These are phyloP conservation scores for Dioctria linearis DNA, from an alignment of 2,888 invertebrate genomes.

Conservation along the genomic window DNA sequence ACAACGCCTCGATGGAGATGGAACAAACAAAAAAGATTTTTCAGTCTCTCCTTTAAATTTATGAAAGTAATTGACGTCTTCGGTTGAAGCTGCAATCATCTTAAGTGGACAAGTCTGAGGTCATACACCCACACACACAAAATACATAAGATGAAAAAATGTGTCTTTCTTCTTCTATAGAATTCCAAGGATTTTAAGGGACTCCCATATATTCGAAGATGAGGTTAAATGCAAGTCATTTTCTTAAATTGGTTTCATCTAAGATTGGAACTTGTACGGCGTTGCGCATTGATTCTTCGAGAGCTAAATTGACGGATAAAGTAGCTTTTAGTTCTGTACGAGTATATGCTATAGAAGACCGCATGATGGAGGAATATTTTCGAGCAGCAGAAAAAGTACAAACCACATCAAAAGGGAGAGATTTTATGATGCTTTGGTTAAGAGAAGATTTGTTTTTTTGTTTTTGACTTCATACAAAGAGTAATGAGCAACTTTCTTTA, in stretches of 20 bases:
- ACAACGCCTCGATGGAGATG: neutral
- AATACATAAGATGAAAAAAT: neutral
- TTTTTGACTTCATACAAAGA: too few species aligned
- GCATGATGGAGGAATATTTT: too few species aligned
- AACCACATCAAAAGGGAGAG: too few species aligned
- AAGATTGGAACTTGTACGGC: neutral
- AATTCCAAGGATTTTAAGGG: neutral
- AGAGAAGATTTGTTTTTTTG: too few species aligned
- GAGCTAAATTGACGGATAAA: too few species aligned
- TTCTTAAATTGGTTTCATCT: conserved; percentile 31
- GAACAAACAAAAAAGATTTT: neutral
- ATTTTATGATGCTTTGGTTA: too few species aligned
- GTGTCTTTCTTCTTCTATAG: neutral
- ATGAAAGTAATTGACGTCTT: neutral
- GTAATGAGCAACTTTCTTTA: too few species aligned
- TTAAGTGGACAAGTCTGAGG: conserved; percentile 28
- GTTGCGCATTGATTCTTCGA: too few species aligned
- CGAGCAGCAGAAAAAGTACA: too few species aligned
- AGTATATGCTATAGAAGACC: too few species aligned
- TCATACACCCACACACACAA: neutral
- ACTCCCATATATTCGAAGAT: neutral
- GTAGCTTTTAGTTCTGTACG: neutral
- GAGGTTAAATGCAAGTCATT: conserved; percentile 26
- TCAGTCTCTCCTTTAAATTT: conserved; percentile 1
- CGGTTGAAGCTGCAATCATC: conserved; percentile 13